A percentile compares a stretch with the other conserved stretches of the same genome.
These are phyloP conservation scores for Drosophila testacea DNA, from an alignment of 2,888 invertebrate species.

Conservation along the genomic window DNA sequence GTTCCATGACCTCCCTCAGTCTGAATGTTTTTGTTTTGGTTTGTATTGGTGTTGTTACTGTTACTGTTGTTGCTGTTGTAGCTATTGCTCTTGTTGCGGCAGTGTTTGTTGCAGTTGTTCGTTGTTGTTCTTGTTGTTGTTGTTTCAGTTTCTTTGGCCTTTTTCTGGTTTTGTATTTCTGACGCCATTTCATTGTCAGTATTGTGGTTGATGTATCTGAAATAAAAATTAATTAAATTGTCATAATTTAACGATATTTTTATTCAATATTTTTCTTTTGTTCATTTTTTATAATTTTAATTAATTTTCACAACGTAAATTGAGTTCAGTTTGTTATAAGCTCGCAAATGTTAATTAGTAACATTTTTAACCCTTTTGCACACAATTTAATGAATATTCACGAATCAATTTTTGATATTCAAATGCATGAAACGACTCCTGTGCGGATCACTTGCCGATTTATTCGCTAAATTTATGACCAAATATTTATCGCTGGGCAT, in stretches of 20 bases:
- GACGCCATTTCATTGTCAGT: conserved; percentile 85
- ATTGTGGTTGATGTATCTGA: conserved; percentile 77
- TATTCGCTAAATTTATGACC: conserved; percentile 67
- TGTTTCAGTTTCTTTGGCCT: conserved; percentile 75
- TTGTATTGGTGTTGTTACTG: conserved; percentile 37
- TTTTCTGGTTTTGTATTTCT: conserved; percentile 83
- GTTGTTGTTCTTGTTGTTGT: conserved; percentile 65
- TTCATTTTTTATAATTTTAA: background rate
- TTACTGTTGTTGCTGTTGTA: conserved; percentile 50
- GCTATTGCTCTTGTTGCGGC: conserved; percentile 53
- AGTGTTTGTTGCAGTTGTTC: conserved; percentile 67
- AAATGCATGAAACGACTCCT: conserved; percentile 32
- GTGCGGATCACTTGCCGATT: conserved; percentile 55
- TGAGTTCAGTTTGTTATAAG: conserved; percentile 16
- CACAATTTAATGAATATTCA: conserved; percentile 44
- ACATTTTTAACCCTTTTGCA: conserved; percentile 9
- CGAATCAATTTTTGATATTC: conserved; percentile 31
- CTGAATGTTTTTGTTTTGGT: conserved; percentile 55
- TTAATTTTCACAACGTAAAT: conserved; percentile 15
- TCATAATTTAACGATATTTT: conserved; percentile 1
- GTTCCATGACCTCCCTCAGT: conserved; percentile 60
- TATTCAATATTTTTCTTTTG: background rate
- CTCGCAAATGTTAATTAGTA: conserved; percentile 23
- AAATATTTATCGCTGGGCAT: conserved; percentile 70
- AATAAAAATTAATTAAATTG: conserved; percentile 25